Base-by-base conservation (phyloP, 1,140 invertebrate genomes). In the Philotrypesis tridentata region DNA sequence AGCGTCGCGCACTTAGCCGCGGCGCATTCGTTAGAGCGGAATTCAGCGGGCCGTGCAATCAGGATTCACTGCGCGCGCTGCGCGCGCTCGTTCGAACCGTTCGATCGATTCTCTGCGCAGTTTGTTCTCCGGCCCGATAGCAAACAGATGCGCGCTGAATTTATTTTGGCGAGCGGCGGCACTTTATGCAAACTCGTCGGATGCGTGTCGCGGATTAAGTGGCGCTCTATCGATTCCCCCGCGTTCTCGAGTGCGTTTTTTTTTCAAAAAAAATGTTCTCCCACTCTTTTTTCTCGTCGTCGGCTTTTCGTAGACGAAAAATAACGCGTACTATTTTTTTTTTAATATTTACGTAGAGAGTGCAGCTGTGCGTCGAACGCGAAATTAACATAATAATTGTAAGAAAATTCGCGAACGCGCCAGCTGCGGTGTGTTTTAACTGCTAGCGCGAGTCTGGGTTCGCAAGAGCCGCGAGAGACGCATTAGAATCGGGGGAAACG, bases 111-210 rank as follows among this genome's bases (percentile, higher is more conserved):
- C 55, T 9, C 33, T 3, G 17, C 17, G n/a, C 40, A 70, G 43
- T 55, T 43, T 60, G 27, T 70, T 68, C 60, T 33, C n/a, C 7
- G 25, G n/a, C n/a, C 37, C 61, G 37, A 21, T 12, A 8, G 43
- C 5, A 25, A 48, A 40, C 25, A 48, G 43, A 63, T 48, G 29
- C n/a, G 25, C 23, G 1, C 37, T 23, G 65, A 29, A 79, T 17
- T 29, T 31, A 23, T 29, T 12, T 25, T 9, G 25, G 9, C n/a
- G 61, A 2, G 17, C 23, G n/a, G 1, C 31, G n/a, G 2, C 23
- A 7, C 33, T 21, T 67, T n/a, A 72, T 79, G 77, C 6, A 79
- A 79, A 61, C 67, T 71, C 77, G n/a, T n/a, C 21, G 11, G 31
- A 6, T n/a, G 2, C 48, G 14, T 31, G n/a, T 31, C 33, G 17